These are phyloP conservation scores for Drosophila trapezifrons DNA, from an alignment of 1,140 invertebrate species.

Conservation along the genomic window DNA sequence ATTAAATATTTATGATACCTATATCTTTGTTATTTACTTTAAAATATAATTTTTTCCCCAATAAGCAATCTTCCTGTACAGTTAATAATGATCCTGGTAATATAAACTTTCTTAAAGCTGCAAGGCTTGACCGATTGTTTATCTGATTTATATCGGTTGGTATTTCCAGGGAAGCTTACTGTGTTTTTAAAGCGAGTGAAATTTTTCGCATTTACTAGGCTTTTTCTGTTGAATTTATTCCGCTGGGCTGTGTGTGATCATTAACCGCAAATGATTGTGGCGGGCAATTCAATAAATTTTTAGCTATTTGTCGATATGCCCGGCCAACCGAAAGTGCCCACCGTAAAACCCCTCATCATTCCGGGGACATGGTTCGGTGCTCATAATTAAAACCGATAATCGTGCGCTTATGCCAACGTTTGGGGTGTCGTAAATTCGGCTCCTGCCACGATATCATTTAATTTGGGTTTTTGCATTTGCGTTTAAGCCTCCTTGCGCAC, in stretches of 20 bases:
- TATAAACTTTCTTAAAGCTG: too few species aligned
- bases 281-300: constrained; percentile 62
- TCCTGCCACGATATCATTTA: constrained; percentile 21
- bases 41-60: too few species aligned
- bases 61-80: too few species aligned
- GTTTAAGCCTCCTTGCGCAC: neutral
- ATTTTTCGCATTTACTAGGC: neutral
- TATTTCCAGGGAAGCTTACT: neutral
- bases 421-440: constrained; percentile 24
- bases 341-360: neutral
- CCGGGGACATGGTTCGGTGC: constrained; percentile 1
- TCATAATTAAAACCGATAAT: constrained; percentile 70
- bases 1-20: constrained; percentile 8
- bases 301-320: constrained; percentile 37
- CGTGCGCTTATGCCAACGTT: constrained; percentile 35
- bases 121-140: neutral
- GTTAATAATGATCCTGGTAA: too few species aligned
- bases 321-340: neutral
- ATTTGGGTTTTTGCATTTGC: constrained; percentile 20
- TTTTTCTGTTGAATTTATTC: constrained; percentile 21
- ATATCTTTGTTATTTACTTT: too few species aligned
- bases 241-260: constrained; percentile 22
- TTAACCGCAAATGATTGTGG: constrained; percentile 59
- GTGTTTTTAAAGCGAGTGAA: neutral
- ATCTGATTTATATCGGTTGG: neutral